Evolutionary conservation across 2,888 invertebrate genomes (phyloP).

Genomic region (Hydrotaea cyrtoneurina): DNA sequence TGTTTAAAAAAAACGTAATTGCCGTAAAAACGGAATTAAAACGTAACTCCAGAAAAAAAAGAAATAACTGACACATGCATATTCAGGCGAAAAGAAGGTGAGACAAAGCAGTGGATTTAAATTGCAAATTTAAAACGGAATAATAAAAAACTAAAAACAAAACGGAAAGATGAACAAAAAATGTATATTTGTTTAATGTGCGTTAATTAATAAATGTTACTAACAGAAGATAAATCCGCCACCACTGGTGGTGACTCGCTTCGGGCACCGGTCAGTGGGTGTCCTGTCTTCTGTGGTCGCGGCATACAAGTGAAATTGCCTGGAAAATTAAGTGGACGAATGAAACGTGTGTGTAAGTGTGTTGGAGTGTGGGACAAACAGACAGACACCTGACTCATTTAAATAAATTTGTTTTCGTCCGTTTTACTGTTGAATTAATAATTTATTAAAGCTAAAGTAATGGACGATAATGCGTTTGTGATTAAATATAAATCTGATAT

Average conservation of each 20-base stretch:
- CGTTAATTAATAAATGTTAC: constrained; percentile 57
- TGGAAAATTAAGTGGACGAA: constrained; percentile 64
- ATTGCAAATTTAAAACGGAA: constrained; percentile 28
- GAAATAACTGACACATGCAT: neutral
- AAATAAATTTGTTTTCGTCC: constrained; percentile 13
- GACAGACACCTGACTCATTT: constrained; percentile 10
- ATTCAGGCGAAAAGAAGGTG: neutral
- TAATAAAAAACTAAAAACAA: neutral
- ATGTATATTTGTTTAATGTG: constrained; percentile 32
- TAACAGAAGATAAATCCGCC: constrained; percentile 47
- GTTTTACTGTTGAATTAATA: constrained; percentile 27
- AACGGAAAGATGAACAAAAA: neutral
- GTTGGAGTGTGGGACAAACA: no score
- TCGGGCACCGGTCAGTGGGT: neutral
- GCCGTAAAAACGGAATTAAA: constrained; percentile 55
- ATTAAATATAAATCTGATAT: constrained; percentile 19
- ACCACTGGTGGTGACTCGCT: neutral
- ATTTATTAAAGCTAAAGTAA: constrained; percentile 28
- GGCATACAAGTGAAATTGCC: constrained; percentile 60
- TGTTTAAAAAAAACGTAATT: constrained; percentile 34
- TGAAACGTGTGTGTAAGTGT: constrained; percentile 33
- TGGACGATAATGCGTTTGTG: neutral
- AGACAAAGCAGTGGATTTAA: neutral
- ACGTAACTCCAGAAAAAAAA: constrained; percentile 27
- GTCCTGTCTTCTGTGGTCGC: constrained; percentile 28